Evolutionary conservation across 2,888 invertebrate species (phyloP).

Genomic region (Punctoribates punctum): DNA sequence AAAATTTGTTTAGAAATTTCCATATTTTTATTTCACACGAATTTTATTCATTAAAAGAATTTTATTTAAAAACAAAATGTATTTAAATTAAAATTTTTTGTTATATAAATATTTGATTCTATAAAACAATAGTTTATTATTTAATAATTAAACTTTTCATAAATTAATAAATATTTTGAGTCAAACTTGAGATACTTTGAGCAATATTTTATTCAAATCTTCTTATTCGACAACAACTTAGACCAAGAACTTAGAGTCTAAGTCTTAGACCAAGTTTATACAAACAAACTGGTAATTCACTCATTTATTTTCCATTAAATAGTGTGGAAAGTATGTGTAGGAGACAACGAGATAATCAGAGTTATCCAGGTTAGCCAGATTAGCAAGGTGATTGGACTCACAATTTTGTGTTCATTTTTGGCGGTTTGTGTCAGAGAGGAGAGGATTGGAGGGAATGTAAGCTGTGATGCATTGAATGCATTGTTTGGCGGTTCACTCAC

Average conservation of each 20-base stretch:
- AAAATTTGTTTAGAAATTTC: not conserved
- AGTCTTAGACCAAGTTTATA: no score
- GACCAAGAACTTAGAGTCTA: no score
- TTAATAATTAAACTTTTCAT: not conserved
- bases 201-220: no score
- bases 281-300: no score
- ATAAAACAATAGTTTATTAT: not conserved
- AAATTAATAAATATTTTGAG: not conserved
- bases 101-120: constrained; percentile 4
- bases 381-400: no score
- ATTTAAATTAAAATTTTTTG: not conserved
- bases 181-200: no score
- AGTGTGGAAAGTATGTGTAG: no score
- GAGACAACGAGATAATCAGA: no score
- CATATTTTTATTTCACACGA: not conserved
- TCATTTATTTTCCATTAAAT: no score
- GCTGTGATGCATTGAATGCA: not conserved
- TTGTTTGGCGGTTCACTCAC: constrained; percentile 30
- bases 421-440: not conserved
- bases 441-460: not conserved
- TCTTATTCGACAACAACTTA: no score
- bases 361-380: no score
- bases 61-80: not conserved
- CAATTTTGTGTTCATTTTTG: not conserved
- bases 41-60: not conserved